Evolutionary conservation across 2,888 invertebrate genomes (phyloP).

Genomic region (Aquatica leii): DNA sequence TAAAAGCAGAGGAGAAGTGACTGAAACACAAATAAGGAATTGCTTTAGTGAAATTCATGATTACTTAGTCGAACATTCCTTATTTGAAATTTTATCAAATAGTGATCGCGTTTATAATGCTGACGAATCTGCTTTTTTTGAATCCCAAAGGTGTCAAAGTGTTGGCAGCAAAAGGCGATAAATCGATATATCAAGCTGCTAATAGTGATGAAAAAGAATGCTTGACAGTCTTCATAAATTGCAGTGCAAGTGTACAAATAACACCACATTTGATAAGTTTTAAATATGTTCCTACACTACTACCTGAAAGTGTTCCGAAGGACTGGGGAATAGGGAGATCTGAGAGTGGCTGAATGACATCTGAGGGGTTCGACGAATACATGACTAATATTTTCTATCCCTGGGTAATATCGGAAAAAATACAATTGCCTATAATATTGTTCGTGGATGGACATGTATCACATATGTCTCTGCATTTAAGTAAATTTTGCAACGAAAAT

Average conservation of each 20-base stretch:
- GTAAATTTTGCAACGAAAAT: constrained; percentile 52
- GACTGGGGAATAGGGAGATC: constrained; percentile 33
- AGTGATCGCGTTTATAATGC: background rate
- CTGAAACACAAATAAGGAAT: background rate
- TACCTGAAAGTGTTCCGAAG: background rate
- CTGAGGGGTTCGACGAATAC: constrained; percentile 53
- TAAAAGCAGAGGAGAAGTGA: background rate
- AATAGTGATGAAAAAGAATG: constrained; percentile 47
- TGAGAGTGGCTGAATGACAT: constrained; percentile 58
- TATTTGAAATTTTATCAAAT: background rate
- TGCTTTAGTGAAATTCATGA: background rate
- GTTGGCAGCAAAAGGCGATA: constrained; percentile 49
- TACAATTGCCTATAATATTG: constrained; percentile 50
- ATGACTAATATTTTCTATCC: constrained; percentile 52
- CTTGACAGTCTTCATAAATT: constrained; percentile 44
- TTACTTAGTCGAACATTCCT: no score
- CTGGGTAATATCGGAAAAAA: constrained; percentile 49
- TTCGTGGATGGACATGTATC: constrained; percentile 50
- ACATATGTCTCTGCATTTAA: constrained; percentile 45
- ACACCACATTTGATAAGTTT: constrained; percentile 24
- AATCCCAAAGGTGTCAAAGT: constrained; percentile 51
- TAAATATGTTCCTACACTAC: constrained; percentile 22
- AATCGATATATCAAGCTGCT: constrained; percentile 34
- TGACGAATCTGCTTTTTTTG: constrained; percentile 44
- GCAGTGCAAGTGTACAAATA: constrained; percentile 42